A percentile compares a stretch with the other conserved stretches of the same genome.
phyloP scores from a whole-genome alignment of 2,113 vertebrate species.

The Ellobius talpinus region DNA sequence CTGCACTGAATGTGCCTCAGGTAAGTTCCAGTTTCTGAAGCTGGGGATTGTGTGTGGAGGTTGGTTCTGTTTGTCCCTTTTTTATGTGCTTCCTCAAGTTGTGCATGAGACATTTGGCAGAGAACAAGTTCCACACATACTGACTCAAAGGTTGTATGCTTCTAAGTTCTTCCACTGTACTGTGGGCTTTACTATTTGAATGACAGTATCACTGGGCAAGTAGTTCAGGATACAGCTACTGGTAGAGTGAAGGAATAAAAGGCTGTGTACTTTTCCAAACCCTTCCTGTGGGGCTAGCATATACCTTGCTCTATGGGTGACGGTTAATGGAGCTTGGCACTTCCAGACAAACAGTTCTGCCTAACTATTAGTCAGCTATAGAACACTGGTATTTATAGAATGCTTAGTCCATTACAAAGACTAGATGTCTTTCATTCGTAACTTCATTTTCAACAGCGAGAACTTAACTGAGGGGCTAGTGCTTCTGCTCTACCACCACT shows the following conservation, averaged over 20 bases:
- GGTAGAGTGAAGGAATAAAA: too few species aligned
- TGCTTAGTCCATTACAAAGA: neutral
- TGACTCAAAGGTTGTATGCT: too few species aligned
- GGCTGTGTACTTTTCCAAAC: neutral
- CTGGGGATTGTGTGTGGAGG: neutral
- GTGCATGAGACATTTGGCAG: neutral
- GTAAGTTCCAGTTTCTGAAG: constrained; percentile 85
- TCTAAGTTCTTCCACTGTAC: too few species aligned
- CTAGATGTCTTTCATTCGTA: rapidly evolving
- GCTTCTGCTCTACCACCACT: neutral
- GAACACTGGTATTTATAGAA: neutral
- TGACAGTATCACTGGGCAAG: rapidly evolving
- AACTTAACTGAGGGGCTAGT: neutral
- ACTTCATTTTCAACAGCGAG: neutral
- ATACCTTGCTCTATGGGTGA: neutral
- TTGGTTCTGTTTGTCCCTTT: neutral
- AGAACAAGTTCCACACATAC: neutral
- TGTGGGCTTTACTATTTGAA: neutral
- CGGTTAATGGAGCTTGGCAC: rapidly evolving
- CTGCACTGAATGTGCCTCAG: constrained; percentile 93
- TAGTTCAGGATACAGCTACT: neutral
- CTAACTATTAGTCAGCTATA: neutral
- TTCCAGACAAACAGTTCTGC: too few species aligned
- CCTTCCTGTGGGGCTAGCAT: neutral
- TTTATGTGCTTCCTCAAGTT: neutral